phyloP scores from a whole-genome alignment of 37 sponge, comb jelly and placozoan genomes.

The Agelas oroides region DNA sequence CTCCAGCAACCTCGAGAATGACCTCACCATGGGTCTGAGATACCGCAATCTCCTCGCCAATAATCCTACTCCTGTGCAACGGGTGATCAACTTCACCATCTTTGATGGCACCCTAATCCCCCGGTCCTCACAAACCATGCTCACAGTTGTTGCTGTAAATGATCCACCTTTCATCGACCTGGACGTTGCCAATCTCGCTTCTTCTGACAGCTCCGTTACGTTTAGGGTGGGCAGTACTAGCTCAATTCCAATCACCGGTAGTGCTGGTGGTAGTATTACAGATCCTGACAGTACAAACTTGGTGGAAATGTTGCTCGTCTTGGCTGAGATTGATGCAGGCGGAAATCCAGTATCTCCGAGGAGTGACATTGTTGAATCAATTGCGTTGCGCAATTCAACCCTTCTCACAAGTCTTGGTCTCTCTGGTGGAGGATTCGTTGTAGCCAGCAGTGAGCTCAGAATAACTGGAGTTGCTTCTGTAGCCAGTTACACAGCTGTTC shows the following conservation, averaged over 20 bases:
- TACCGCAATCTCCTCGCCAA: slow-evolving; percentile 35
- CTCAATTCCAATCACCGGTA: slow-evolving; percentile 21
- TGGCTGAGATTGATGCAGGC: slow-evolving; percentile 39
- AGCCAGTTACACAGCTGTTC: slow-evolving; percentile 32
- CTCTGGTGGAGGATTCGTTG: not conserved
- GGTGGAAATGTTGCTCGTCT: slow-evolving; percentile 5
- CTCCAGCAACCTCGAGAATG: slow-evolving; percentile 6
- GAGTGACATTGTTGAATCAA: slow-evolving; percentile 32
- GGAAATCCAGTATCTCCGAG: slow-evolving; percentile 31
- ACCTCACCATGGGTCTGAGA: slow-evolving; percentile 10
- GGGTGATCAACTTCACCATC: slow-evolving; percentile 49
- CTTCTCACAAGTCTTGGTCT: not conserved
- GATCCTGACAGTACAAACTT: slow-evolving; percentile 61
- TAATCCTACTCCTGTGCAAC: slow-evolving; percentile 19
- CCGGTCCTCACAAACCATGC: slow-evolving; percentile 4
- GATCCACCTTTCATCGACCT: slow-evolving; percentile 72
- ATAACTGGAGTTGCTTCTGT: slow-evolving; percentile 49
- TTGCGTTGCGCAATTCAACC: not conserved
- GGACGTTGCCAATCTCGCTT: slow-evolving; percentile 24
- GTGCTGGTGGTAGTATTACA: slow-evolving; percentile 35
- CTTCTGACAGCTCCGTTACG: slow-evolving; percentile 19
- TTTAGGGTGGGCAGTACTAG: slow-evolving; percentile 8
- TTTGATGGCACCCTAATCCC: slow-evolving; percentile 16
- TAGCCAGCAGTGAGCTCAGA: slow-evolving; percentile 23
- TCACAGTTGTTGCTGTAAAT: slow-evolving; percentile 53